These are phyloP conservation scores for Tachina lurida DNA, from an alignment of 2,888 invertebrate species.

Conservation along the genomic window DNA sequence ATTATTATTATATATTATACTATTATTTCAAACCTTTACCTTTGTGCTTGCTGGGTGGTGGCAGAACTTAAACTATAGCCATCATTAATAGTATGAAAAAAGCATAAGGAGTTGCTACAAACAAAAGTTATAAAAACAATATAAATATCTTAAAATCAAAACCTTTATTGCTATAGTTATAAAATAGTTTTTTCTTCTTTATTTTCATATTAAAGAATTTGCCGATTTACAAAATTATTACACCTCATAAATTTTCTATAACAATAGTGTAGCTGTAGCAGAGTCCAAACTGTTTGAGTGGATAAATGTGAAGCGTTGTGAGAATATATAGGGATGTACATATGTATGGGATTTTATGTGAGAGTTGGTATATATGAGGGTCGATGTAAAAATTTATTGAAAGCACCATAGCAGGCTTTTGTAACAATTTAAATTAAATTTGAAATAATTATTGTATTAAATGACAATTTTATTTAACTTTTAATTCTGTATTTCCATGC, in stretches of 20 bases:
- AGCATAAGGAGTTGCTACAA: conserved; percentile 9
- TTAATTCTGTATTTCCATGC: too few relatives aligned
- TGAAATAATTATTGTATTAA: too few relatives aligned
- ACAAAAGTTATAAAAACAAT: conserved; percentile 16
- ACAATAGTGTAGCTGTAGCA: not conserved
- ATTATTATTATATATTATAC: too few relatives aligned
- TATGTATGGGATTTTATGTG: not conserved
- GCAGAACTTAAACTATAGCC: conserved; percentile 9
- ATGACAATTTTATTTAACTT: too few relatives aligned
- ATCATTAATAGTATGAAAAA: conserved; percentile 24
- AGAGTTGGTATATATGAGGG: not conserved
- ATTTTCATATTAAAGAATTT: conserved; percentile 45
- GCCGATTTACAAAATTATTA: conserved; percentile 66
- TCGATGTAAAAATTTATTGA: not conserved
- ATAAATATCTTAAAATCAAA: conserved; percentile 28
- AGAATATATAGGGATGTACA: not conserved
- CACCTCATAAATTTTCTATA: conserved; percentile 65
- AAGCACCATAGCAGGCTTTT: not conserved
- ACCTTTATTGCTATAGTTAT: conserved; percentile 55
- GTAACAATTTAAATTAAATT: too few relatives aligned
- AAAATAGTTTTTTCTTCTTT: conserved; percentile 36
- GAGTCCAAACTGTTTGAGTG: conserved; percentile 8
- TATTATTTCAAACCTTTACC: too few relatives aligned
- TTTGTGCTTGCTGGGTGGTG: not conserved
- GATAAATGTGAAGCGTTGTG: conserved; percentile 6